Conservation (phyloP, 64 coral and sea anemone genomes). For the Actinia equina region DNA sequence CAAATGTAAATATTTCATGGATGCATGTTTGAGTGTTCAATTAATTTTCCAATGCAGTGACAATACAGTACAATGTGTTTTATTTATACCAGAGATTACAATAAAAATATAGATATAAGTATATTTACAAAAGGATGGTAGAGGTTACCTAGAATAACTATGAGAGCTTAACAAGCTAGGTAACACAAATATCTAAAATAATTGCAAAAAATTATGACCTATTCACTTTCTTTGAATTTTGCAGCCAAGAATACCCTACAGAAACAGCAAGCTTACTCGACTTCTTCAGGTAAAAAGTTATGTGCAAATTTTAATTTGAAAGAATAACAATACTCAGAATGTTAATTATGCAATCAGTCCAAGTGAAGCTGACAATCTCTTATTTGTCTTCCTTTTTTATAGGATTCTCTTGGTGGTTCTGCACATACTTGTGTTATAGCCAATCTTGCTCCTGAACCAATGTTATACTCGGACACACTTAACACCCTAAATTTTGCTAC, state of each 20-base stretch:
- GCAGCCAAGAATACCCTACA: slow-evolving; percentile 53
- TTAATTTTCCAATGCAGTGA: neutral
- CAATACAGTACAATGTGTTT: too few relatives aligned
- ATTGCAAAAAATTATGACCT: too few relatives aligned
- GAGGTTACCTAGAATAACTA: too few relatives aligned
- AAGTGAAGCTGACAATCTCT: too few relatives aligned
- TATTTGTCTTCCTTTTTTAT: neutral
- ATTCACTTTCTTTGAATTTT: neutral
- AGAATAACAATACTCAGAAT: too few relatives aligned
- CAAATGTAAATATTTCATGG: too few relatives aligned
- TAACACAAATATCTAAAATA: too few relatives aligned
- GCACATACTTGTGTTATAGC: slow-evolving; percentile 65
- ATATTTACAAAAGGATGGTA: too few relatives aligned
- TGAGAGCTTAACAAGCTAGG: too few relatives aligned
- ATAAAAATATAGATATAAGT: too few relatives aligned
- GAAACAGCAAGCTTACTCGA: slow-evolving; percentile 76
- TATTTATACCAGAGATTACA: too few relatives aligned
- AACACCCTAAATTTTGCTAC: slow-evolving; percentile 72
- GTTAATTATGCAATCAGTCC: too few relatives aligned
- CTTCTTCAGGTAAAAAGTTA: slow-evolving; percentile 23
- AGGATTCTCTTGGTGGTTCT: slow-evolving; percentile 66
- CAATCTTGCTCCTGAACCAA: slow-evolving; percentile 61
- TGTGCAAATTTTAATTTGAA: neutral
- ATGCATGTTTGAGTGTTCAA: neutral
- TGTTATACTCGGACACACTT: slow-evolving; percentile 47